phyloP scores from a whole-genome alignment of 2,113 vertebrate species.

The Ivindomyrus marchei region DNA sequence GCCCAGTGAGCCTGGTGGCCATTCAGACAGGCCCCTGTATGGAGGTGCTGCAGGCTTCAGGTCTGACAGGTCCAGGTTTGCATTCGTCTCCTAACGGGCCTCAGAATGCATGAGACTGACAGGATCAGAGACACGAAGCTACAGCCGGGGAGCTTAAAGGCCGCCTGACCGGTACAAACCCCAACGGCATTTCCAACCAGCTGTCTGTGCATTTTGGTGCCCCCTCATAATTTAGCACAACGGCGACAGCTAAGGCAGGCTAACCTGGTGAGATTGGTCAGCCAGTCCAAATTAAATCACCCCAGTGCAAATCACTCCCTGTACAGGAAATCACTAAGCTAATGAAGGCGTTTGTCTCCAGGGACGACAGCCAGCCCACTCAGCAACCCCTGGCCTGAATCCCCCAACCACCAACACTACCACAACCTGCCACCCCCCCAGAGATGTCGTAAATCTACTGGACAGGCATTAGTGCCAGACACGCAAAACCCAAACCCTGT shows the following conservation, averaged over 20 bases:
- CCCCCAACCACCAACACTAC: neutral
- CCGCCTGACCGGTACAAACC: neutral
- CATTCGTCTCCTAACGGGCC: neutral
- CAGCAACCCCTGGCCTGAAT: neutral
- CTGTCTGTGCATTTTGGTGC: neutral
- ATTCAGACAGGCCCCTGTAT: neutral
- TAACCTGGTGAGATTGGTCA: neutral
- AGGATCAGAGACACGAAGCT: neutral
- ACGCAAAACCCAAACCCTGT: neutral
- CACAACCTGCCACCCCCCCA: neutral
- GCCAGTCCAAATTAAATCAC: conserved; percentile 42
- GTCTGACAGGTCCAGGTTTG: neutral
- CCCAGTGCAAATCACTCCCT: conserved; percentile 33
- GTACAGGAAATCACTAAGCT: conserved; percentile 34
- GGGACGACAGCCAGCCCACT: conserved; percentile 40
- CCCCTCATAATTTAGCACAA: conserved; percentile 26
- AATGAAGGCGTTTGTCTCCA: conserved; percentile 32
- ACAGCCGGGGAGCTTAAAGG: neutral
- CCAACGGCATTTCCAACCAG: too few species aligned
- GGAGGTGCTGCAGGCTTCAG: neutral
- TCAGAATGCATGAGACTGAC: neutral
- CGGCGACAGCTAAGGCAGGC: conserved; percentile 1
- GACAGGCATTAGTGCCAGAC: neutral
- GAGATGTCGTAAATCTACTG: neutral
- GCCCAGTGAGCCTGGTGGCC: conserved; percentile 31